These are phyloP conservation scores for Dichetophora obliterata DNA, from an alignment of 2,888 invertebrate genomes.

Conservation along the genomic window DNA sequence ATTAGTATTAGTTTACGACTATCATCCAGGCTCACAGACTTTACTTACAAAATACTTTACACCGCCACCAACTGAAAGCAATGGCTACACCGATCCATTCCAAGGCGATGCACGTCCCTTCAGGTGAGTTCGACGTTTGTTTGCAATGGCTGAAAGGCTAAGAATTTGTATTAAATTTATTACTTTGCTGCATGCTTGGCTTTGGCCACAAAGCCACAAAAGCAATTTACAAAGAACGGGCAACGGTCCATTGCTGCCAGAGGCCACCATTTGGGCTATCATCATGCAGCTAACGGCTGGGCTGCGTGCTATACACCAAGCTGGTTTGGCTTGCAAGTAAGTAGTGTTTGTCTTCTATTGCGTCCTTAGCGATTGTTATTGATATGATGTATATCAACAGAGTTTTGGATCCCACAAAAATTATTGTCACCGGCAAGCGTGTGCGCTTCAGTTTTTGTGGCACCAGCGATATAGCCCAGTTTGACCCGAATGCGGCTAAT, in stretches of 20 bases:
- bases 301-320: constrained; percentile 88
- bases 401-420: constrained; percentile 92
- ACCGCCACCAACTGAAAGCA: constrained; percentile 71
- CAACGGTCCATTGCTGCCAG: constrained; percentile 85
- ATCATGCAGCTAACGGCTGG: constrained; percentile 96
- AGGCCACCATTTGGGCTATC: constrained; percentile 94
- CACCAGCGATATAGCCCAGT: constrained; percentile 84
- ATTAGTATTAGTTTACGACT: constrained; percentile 96
- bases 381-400: constrained; percentile 68
- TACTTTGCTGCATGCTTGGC: background rate
- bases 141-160: background rate
- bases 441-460: constrained; percentile 86
- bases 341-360: constrained; percentile 38
- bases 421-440: constrained; percentile 84
- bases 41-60: constrained; percentile 88
- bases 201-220: constrained; percentile 65
- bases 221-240: constrained; percentile 70
- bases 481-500: constrained; percentile 79
- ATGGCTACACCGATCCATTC: constrained; percentile 83
- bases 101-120: constrained; percentile 79
- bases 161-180: background rate
- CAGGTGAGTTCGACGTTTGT: constrained; percentile 58
- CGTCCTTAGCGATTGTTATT: constrained; percentile 33
- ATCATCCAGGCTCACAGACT: constrained; percentile 91
- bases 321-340: constrained; percentile 76